These are phyloP conservation scores for Propithecus coquereli DNA, from an alignment of 2,113 vertebrate genomes.

Conservation along the genomic window DNA sequence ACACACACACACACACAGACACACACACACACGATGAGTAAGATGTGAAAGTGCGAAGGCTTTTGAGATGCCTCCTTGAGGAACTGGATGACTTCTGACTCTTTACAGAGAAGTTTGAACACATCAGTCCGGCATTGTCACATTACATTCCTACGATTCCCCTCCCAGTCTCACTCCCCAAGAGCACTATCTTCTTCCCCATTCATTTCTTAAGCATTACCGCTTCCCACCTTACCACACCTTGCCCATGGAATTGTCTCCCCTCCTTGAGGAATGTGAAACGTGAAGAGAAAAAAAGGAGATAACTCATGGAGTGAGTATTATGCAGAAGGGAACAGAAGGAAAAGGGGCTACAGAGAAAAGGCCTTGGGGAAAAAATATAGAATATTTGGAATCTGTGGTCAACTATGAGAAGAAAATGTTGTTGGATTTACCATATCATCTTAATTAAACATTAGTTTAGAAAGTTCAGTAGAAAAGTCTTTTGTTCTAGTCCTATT, in stretches of 20 bases:
- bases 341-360: not conserved
- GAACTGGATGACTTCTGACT: not conserved
- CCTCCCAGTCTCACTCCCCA: not conserved
- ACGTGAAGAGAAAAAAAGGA: not conserved
- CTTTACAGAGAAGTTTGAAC: not conserved
- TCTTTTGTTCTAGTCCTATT: not conserved
- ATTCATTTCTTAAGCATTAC: not conserved
- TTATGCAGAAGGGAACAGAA: not conserved
- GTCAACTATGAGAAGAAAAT: not conserved
- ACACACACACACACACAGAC: not conserved
- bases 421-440: not conserved
- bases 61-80: not conserved
- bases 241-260: not conserved
- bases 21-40: not conserved
- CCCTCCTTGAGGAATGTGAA: not conserved
- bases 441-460: not conserved
- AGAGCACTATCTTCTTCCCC: not conserved
- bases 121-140: not conserved
- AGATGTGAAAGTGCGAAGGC: not conserved
- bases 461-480: not conserved
- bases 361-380: not conserved
- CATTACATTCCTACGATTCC: not conserved
- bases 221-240: not conserved
- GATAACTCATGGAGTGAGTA: not conserved
- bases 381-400: not conserved